Percentiles rank a stretch among this genome's conserved stretches.
Conservation (phyloP, 2,888 invertebrate genomes). For the Harpagoxenus sublaevis region DNA sequence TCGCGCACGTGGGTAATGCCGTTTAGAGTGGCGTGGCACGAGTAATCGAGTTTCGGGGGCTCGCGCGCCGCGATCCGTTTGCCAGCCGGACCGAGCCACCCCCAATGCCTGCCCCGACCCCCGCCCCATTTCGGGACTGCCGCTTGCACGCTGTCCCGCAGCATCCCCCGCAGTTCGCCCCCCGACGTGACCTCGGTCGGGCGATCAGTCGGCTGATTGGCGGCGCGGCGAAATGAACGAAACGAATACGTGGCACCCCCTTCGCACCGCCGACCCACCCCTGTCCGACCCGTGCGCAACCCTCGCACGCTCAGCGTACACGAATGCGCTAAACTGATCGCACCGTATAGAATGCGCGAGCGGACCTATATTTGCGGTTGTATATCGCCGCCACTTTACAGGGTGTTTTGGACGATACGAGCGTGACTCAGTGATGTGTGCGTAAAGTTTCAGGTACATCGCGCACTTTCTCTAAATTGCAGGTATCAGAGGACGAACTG, state of each 20-base stretch:
- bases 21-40: constrained; percentile 61
- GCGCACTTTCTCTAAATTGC: background rate
- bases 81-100: constrained; percentile 48
- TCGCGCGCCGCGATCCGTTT: constrained; percentile 64
- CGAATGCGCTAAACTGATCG: constrained; percentile 69
- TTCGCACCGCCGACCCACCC: background rate
- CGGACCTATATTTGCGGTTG: constrained; percentile 51
- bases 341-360: constrained; percentile 34
- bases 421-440: background rate
- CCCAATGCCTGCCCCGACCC: constrained; percentile 31
- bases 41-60: constrained; percentile 67
- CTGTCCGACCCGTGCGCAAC: constrained; percentile 27
- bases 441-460: background rate
- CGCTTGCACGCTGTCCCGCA: constrained; percentile 35
- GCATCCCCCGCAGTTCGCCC: constrained; percentile 53
- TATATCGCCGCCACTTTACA: constrained; percentile 51
- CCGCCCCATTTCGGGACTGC: background rate
- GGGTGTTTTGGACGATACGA: constrained; percentile 20
- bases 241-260: constrained; percentile 63
- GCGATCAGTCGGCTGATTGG: constrained; percentile 76
- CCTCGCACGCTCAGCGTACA: constrained; percentile 58
- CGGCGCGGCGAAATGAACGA: constrained; percentile 72
- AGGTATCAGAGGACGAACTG: background rate
- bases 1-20: constrained; percentile 58
- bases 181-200: constrained; percentile 60